Evolutionary conservation across 2,797 vertebrate genomes (phyloP).

Genomic region (Furcifer pardalis): DNA sequence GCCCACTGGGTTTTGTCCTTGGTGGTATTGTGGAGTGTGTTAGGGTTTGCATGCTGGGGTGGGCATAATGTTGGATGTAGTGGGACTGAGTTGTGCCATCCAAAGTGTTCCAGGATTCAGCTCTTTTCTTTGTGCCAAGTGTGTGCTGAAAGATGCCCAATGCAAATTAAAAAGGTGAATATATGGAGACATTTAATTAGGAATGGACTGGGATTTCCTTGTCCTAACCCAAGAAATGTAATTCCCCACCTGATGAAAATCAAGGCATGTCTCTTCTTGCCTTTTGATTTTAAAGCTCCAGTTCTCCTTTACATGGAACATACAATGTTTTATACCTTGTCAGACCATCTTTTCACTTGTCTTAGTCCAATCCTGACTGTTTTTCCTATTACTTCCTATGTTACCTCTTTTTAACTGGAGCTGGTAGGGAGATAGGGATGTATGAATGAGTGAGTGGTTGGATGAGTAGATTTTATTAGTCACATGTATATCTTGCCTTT

Average conservation of each 20-base stretch:
- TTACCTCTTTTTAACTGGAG: background rate
- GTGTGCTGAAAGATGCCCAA: background rate
- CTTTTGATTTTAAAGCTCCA: background rate
- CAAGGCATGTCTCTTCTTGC: background rate
- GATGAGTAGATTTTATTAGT: no score
- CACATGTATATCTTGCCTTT: no score
- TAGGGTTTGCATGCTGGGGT: background rate
- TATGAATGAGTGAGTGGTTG: no score
- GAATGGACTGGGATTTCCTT: background rate
- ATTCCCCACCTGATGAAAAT: background rate
- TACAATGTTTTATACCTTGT: background rate
- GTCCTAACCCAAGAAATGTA: background rate
- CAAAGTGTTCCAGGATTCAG: background rate
- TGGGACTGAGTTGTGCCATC: background rate
- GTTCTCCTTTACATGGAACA: background rate
- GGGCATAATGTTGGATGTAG: background rate
- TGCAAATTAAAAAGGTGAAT: background rate
- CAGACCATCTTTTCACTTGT: background rate
- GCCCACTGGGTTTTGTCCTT: background rate
- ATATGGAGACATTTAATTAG: background rate
- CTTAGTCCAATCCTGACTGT: background rate
- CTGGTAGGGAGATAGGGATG: background rate
- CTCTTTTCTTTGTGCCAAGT: background rate
- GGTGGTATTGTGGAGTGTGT: background rate
- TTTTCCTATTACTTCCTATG: background rate